phyloP scores from a whole-genome alignment of 2,888 invertebrate genomes.

The Euphydryas editha region DNA sequence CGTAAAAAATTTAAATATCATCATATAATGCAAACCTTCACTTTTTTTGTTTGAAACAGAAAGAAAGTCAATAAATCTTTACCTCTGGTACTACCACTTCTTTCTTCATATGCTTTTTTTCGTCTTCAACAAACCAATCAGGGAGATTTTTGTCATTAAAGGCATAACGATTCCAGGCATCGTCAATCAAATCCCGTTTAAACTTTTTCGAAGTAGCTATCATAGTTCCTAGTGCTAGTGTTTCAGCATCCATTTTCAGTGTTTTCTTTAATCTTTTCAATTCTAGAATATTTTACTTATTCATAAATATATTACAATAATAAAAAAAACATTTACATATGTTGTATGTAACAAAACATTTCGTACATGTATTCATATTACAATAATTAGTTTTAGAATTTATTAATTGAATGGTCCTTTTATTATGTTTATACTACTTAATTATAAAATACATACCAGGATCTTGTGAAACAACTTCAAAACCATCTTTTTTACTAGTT shows the following conservation, averaged over 20 bases:
- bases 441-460: conserved; percentile 64
- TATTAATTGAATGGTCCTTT: too few species aligned
- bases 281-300: conserved; percentile 54
- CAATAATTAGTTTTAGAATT: too few species aligned
- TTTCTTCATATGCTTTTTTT: conserved; percentile 94
- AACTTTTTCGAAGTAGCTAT: conserved; percentile 95
- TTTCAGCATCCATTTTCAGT: conserved; percentile 91
- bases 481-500: conserved; percentile 81
- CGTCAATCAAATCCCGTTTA: conserved; percentile 94
- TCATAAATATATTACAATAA: neutral
- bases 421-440: too few species aligned
- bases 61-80: conserved; percentile 23
- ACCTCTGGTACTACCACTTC: conserved; percentile 93
- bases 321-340: too few species aligned
- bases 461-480: conserved; percentile 87
- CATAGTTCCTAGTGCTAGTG: conserved; percentile 95
- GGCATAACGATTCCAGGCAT: conserved; percentile 96
- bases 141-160: conserved; percentile 96
- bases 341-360: too few species aligned
- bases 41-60: too few species aligned
- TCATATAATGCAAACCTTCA: too few species aligned
- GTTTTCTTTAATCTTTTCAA: conserved; percentile 81
- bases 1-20: too few species aligned
- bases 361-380: too few species aligned
- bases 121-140: conserved; percentile 98